Evolutionary conservation across 2,797 vertebrate genomes (phyloP).

Genomic region (Sebastiscus tertius): DNA sequence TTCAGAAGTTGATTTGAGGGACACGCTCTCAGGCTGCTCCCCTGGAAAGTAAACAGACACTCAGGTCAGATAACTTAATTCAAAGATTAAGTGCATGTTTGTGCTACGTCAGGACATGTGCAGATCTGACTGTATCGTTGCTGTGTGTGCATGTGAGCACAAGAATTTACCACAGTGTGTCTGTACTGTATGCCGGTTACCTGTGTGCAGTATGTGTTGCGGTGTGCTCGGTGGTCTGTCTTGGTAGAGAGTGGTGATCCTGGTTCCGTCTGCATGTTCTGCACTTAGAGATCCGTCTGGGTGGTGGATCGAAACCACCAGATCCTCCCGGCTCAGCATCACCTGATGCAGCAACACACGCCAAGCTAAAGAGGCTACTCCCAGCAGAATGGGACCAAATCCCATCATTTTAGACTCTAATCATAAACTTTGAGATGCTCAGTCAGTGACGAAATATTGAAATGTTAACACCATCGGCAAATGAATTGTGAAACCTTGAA

Average conservation of each 20-base stretch:
- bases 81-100: not conserved
- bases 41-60: slow-evolving; percentile 39
- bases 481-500: not conserved
- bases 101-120: no score
- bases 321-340: slow-evolving; percentile 90
- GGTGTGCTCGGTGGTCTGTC: slow-evolving; percentile 51
- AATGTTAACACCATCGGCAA: not conserved
- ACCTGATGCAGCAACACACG: slow-evolving; percentile 76
- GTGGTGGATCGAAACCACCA: slow-evolving; percentile 85
- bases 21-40: slow-evolving; percentile 9
- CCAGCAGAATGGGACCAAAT: not conserved
- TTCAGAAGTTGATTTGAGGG: slow-evolving; percentile 18
- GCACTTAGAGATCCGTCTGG: slow-evolving; percentile 81
- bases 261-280: slow-evolving; percentile 93
- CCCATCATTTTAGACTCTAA: not conserved
- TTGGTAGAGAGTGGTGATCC: slow-evolving; percentile 88
- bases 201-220: slow-evolving; percentile 50
- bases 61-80: not conserved
- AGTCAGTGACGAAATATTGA: not conserved
- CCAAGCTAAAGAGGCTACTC: not conserved
- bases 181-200: slow-evolving; percentile 57
- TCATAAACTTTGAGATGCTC: not conserved
- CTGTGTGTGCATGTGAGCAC: no score
- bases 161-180: not conserved
- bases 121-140: no score